Base-by-base conservation (phyloP, 2,797 vertebrate species). In the Argentina silus region DNA sequence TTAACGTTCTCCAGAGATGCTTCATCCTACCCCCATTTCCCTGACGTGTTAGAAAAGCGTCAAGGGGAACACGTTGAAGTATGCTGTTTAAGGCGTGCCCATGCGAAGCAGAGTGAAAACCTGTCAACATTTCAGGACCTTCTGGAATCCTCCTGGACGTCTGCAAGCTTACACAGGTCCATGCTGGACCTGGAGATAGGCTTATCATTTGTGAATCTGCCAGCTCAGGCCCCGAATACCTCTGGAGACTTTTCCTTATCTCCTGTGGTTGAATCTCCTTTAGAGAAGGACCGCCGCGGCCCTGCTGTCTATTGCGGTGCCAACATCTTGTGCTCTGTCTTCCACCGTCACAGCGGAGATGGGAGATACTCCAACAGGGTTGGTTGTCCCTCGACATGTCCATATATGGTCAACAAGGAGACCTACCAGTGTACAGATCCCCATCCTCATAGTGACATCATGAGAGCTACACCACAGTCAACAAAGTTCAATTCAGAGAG, bases 111-210 rank as follows among this genome's bases (percentile, higher is more conserved):
- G 50, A 21, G 14, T 42, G 70, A 69, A 21, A 62, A 61, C 15
- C 12, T 59, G 51, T 78, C 69, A 43, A 74, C 75, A 3, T 77
- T 80, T 69, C 73, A 80, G 50, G 50, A 74, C 61, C 67, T 83
- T 51, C 64, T 79, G 10, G 62, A 77, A 14, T 82, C 78, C 45
- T 79, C 88, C 1, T 78, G 76, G 79, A 48, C 14, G 62, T 75
- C 73, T 71, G 83, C 83, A 69, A 73, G 63, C 75, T 66, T 81
- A 21, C 70, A 74, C 45, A 56, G 59, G 60, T 78, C 77, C 11
- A 74, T 77, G 76, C 61, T 83, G 15, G 77, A 70, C 65, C 36
- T 67, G 17, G 69, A 75, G 14, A 27, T 60, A 7, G 45, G 17
- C 43, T 59, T 72, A 45, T 75, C 73, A 47, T 61, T 45, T 15